These are phyloP conservation scores for Ophion costatus DNA, from an alignment of 2,888 invertebrate species.

Conservation along the genomic window DNA sequence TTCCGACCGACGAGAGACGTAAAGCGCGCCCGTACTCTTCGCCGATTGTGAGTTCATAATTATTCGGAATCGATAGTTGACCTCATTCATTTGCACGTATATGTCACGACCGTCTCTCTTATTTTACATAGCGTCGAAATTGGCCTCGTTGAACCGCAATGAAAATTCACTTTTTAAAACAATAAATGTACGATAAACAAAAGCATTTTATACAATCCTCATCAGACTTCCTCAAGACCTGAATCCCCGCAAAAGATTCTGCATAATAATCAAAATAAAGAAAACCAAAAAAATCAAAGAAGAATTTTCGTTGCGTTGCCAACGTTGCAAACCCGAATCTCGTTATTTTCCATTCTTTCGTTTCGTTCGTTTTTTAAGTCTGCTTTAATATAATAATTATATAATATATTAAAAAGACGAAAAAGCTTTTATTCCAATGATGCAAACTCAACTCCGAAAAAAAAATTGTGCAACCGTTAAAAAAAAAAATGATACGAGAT, in stretches of 20 bases:
- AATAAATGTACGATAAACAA: neutral
- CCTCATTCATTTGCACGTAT: conserved; percentile 63
- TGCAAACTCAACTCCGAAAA: too few species aligned
- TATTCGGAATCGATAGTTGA: conserved; percentile 49
- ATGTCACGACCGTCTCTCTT: conserved; percentile 43
- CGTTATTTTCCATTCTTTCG: conserved; percentile 6
- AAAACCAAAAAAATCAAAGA: neutral
- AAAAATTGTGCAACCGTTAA: too few species aligned
- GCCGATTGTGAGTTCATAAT: neutral
- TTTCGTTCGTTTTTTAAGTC: conserved; percentile 36
- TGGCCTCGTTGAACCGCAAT: neutral
- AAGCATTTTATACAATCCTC: neutral
- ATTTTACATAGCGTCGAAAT: neutral
- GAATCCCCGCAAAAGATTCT: too few species aligned
- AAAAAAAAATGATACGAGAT: too few species aligned
- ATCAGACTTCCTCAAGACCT: neutral
- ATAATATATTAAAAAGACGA: too few species aligned
- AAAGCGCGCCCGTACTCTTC: neutral
- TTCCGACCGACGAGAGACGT: neutral
- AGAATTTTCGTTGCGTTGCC: neutral
- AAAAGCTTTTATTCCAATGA: too few species aligned
- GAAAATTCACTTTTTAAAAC: neutral
- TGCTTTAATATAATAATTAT: too few species aligned
- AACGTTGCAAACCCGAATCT: neutral
- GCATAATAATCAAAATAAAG: neutral